A percentile compares a stretch with the other conserved stretches of the same genome.
These are phyloP conservation scores for Drosophila percnosoma DNA, from an alignment of 2,888 invertebrate genomes.

Conservation along the genomic window DNA sequence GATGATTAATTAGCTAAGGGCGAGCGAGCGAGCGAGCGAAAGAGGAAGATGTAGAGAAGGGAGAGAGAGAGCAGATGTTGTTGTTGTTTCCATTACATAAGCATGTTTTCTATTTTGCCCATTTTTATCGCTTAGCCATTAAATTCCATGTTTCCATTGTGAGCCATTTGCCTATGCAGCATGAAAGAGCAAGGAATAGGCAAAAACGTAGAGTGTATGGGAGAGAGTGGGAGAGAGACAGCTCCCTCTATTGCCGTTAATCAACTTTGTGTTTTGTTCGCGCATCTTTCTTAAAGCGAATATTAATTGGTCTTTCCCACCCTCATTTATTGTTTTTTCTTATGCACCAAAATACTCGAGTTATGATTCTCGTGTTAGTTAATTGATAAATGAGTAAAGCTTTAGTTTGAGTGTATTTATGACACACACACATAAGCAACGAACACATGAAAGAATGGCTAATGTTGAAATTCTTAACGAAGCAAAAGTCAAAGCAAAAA, in stretches of 20 bases:
- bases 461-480: neutral
- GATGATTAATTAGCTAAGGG: conserved; percentile 72
- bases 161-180: conserved; percentile 44
- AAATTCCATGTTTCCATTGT: conserved; percentile 45
- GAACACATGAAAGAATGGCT: neutral
- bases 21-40: conserved; percentile 7
- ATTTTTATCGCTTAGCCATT: conserved; percentile 76
- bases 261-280: conserved; percentile 68
- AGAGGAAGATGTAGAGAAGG: neutral
- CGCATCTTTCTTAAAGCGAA: conserved; percentile 61
- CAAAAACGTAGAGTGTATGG: neutral
- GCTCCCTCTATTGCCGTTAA: conserved; percentile 52
- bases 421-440: neutral
- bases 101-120: conserved; percentile 62
- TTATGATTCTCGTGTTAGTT: conserved; percentile 55
- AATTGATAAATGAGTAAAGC: conserved; percentile 66
- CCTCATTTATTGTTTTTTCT: conserved; percentile 12
- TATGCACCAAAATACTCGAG: conserved; percentile 24
- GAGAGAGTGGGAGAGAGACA: neutral
- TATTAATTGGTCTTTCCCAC: conserved; percentile 65
- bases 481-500: neutral
- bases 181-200: neutral
- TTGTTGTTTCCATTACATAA: conserved; percentile 59
- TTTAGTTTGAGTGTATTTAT: neutral
- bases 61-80: conserved; percentile 9